Percentiles rank a stretch among this genome's conserved stretches.
phyloP scores from a whole-genome alignment of 2,888 invertebrate species.

The Cosmorhoe ocellata region DNA sequence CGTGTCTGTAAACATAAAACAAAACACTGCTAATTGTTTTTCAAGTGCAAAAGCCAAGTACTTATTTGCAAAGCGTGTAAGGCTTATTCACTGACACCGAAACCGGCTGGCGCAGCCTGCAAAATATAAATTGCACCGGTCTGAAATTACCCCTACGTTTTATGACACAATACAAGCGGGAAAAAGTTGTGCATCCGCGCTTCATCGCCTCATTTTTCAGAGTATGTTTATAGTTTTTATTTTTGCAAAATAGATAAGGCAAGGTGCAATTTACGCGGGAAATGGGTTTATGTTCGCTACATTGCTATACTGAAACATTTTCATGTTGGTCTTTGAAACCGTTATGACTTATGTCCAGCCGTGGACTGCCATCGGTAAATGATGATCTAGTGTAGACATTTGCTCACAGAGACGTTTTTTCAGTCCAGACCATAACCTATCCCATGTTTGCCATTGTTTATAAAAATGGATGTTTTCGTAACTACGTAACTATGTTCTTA shows the following conservation, averaged over 20 bases:
- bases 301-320: constrained; percentile 11
- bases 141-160: constrained; percentile 67
- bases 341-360: not conserved
- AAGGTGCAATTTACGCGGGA: constrained; percentile 25
- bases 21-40: constrained; percentile 26
- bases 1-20: constrained; percentile 14
- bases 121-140: constrained; percentile 68
- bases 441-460: too few species aligned
- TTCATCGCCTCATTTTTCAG: constrained; percentile 48
- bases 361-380: not conserved
- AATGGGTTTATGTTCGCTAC: constrained; percentile 14
- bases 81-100: constrained; percentile 58
- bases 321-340: not conserved
- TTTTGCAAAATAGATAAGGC: constrained; percentile 33
- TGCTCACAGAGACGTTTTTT: too few species aligned
- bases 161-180: constrained; percentile 56
- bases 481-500: too few species aligned
- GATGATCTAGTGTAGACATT: too few species aligned
- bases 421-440: too few species aligned
- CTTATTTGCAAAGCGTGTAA: constrained; percentile 34
- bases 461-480: too few species aligned
- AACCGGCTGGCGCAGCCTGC: constrained; percentile 49
- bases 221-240: constrained; percentile 39
- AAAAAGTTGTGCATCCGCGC: constrained; percentile 56
- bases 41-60: constrained; percentile 31